Evolutionary conservation across 2,797 vertebrate species (phyloP), one percentile per base, ranked within the genome.

Genomic region (Scleropages formosus): DNA sequence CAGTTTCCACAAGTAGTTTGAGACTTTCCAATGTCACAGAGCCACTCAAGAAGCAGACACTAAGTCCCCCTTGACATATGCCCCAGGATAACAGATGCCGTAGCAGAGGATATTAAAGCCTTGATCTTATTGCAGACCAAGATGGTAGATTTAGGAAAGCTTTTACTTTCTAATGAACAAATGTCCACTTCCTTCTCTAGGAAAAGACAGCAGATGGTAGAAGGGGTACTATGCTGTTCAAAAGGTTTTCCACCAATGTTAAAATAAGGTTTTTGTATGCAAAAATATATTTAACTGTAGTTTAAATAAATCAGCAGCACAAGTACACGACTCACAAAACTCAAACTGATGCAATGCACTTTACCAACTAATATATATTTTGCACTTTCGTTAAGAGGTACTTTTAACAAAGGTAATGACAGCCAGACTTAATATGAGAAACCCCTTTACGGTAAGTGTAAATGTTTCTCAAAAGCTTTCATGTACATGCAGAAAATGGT

Each of bases 21-120:
- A 39, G 53, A 18, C 13, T 18, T 58, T 71, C 51, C n/a, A 59
- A 77, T 74, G 59, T 83, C 80, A 78, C 81, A 82, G 84, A 86
- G 83, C 87, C 84, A 85, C 88, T 88, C 86, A 90, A 90, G 87
- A 83, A 91, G 86, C 90, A 90, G 89, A 90, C 90, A 89, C 88
- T 88, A 85, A 84, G 85, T 85, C 88, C 84, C 84, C 88, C 86
- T 81, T 86, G 86, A 90, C 89, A 91, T 91, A 90, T 90, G 88
- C 84, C 87, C 83, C 79, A 47, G 85, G 85, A 85, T 87, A 80
- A 81, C 80, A 83, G 79, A 84, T 67, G 61, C 76, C 82, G 77
- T 75, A 73, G 76, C 51, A 26, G 78, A 75, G 75, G 67, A 68
- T 78, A 79, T 82, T 74, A 80, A 78, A 82, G 78, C 75, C 78